Conservation (phyloP, 2,888 invertebrate genomes). For the Zygaena filipendulae region DNA sequence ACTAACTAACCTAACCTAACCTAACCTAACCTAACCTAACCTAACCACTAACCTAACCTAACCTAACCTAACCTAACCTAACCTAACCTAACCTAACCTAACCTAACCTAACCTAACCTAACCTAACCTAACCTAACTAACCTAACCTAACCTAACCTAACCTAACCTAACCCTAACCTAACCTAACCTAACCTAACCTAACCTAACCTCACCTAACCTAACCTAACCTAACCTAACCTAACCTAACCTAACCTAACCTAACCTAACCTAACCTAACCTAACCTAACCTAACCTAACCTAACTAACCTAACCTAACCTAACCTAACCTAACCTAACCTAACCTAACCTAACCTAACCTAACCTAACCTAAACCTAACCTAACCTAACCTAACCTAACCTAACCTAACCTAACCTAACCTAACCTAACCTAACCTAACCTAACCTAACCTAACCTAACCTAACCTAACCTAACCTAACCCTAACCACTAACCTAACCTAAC, state of each 20-base stretch:
- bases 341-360: constrained; percentile 15
- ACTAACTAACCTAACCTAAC: constrained; percentile 15
- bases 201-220: constrained; percentile 12
- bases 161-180: constrained; percentile 16
- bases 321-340: constrained; percentile 17
- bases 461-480: constrained; percentile 2
- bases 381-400: constrained; percentile 19
- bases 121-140: constrained; percentile 14
- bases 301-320: constrained; percentile 17
- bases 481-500: constrained; percentile 6
- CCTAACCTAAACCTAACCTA: no score
- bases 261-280: constrained; percentile 12
- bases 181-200: constrained; percentile 14
- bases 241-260: constrained; percentile 18
- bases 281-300: constrained; percentile 16
- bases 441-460: constrained; percentile 2
- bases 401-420: constrained; percentile 18
- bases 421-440: background rate
- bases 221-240: constrained; percentile 9
- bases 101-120: constrained; percentile 1
- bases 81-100: constrained; percentile 2
- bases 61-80: constrained; percentile 4
- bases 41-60: constrained; percentile 12
- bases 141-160: constrained; percentile 18
- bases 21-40: constrained; percentile 12